phyloP scores from a whole-genome alignment of 2,113 vertebrate species.

The Melanotaenia duboulayi region DNA sequence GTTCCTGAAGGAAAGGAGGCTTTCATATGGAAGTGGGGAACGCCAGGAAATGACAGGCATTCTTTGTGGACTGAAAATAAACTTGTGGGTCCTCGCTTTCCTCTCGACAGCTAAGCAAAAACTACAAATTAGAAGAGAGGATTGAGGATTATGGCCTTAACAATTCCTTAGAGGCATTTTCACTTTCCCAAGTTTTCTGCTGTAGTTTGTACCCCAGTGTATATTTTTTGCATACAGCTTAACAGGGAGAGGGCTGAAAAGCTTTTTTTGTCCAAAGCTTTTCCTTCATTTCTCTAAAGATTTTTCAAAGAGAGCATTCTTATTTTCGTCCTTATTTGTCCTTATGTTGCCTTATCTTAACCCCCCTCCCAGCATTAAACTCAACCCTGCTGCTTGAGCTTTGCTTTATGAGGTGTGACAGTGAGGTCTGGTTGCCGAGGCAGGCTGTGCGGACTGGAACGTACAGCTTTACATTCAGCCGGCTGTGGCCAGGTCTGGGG shows the following conservation, averaged over 20 bases:
- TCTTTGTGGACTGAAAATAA: constrained; percentile 86
- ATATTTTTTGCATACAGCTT: constrained; percentile 45
- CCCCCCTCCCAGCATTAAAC: constrained; percentile 47
- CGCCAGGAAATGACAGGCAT: constrained; percentile 88
- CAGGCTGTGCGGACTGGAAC: constrained; percentile 58
- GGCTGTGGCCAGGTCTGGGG: constrained; percentile 57
- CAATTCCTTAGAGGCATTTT: constrained; percentile 47
- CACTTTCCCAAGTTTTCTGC: constrained; percentile 45
- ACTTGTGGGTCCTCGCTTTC: constrained; percentile 77
- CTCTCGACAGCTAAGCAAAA: constrained; percentile 67
- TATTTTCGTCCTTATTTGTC: constrained; percentile 68
- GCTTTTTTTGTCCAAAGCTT: constrained; percentile 60
- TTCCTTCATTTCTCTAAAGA: constrained; percentile 31
- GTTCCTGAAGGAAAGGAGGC: constrained; percentile 73
- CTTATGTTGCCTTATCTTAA: constrained; percentile 69
- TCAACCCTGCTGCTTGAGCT: constrained; percentile 53
- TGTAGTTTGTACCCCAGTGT: constrained; percentile 50
- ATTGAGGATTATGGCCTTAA: constrained; percentile 62
- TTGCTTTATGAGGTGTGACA: constrained; percentile 78
- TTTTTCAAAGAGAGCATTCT: constrained; percentile 54
- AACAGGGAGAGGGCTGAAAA: constrained; percentile 43
- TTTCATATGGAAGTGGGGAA: constrained; percentile 82
- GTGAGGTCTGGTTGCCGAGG: constrained; percentile 65
- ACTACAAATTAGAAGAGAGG: constrained; percentile 62
- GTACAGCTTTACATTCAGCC: constrained; percentile 72